Percentiles rank a stretch among this genome's conserved stretches.
These are phyloP conservation scores for Epizoanthus scotinus DNA, from an alignment of 92 coral and sea anemone species.

Conservation along the genomic window DNA sequence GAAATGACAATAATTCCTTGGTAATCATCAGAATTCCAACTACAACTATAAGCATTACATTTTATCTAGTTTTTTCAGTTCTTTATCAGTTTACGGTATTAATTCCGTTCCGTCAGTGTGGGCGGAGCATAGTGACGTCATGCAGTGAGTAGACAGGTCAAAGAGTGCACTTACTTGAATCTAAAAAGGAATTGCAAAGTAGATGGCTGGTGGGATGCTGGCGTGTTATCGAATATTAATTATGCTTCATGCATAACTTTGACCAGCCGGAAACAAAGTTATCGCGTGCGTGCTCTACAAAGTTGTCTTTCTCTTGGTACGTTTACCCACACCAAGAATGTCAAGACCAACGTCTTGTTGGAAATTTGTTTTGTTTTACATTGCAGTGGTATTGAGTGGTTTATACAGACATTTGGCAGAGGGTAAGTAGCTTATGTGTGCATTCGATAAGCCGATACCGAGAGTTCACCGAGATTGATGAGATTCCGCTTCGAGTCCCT, in stretches of 20 bases:
- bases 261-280: background rate
- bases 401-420: background rate
- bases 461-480: too few relatives aligned
- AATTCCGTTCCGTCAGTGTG: too few relatives aligned
- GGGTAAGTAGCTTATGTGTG: background rate
- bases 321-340: too few relatives aligned
- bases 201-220: background rate
- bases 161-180: background rate
- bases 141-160: background rate
- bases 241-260: too few relatives aligned
- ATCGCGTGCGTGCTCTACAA: too few relatives aligned
- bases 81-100: too few relatives aligned
- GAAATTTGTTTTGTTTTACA: background rate
- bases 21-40: too few relatives aligned
- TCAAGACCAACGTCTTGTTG: background rate
- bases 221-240: background rate
- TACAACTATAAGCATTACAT: background rate
- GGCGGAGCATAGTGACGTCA: slow-evolving; percentile 22
- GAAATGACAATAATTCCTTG: too few relatives aligned
- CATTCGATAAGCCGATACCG: background rate
- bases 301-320: too few relatives aligned
- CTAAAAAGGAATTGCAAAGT: background rate
- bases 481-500: too few relatives aligned
- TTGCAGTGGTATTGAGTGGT: slow-evolving; percentile 9
- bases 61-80: background rate